phyloP scores from a whole-genome alignment of 1,140 invertebrate species.

The Homarus americanus region DNA sequence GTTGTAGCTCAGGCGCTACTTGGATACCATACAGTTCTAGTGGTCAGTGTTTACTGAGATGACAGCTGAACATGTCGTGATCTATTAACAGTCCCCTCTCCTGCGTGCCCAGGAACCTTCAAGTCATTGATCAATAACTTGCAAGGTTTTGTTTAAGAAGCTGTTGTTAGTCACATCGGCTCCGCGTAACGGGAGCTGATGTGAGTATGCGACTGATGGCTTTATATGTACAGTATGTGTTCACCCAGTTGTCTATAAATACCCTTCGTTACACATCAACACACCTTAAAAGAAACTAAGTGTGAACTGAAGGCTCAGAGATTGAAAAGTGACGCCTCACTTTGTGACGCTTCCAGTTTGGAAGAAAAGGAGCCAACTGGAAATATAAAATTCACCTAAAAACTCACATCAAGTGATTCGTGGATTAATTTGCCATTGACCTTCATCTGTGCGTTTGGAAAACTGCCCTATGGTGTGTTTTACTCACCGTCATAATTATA shows the following conservation, averaged over 20 bases:
- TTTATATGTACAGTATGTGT: no score
- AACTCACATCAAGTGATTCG: no score
- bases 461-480: background rate
- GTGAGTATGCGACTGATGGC: no score
- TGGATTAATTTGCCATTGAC: no score
- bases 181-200: background rate
- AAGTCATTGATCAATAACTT: background rate
- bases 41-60: background rate
- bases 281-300: no score
- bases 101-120: background rate
- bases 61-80: background rate
- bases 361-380: no score
- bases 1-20: background rate
- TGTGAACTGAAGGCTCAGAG: no score
- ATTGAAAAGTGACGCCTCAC: no score
- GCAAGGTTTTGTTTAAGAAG: background rate
- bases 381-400: no score
- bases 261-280: background rate
- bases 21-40: background rate
- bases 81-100: background rate
- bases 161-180: background rate
- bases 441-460: background rate
- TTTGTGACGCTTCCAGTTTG: no score
- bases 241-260: no score
- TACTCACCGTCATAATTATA: background rate